These are phyloP conservation scores for Galeopsomyia nigrocyanea DNA, from an alignment of 2,888 invertebrate genomes.

Conservation along the genomic window DNA sequence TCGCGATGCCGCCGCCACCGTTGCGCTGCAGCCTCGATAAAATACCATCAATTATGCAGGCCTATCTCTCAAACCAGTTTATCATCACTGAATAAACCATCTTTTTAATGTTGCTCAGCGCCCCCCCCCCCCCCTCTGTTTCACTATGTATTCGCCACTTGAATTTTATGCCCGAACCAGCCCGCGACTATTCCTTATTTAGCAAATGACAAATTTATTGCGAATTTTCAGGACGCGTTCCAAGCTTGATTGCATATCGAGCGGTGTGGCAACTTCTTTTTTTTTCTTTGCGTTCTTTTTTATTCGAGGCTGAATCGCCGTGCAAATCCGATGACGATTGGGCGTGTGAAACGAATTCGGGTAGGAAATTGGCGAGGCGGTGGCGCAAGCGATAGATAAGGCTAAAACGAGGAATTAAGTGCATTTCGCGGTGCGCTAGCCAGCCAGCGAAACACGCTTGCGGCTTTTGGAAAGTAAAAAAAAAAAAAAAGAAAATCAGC, in stretches of 20 bases:
- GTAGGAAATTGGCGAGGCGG: conserved; percentile 9
- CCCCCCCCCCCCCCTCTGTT: neutral
- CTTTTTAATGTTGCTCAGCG: neutral
- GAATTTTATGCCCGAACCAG: too few relatives aligned
- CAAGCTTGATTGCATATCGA: neutral
- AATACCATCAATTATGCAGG: conserved; percentile 13
- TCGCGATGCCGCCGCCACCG: conserved; percentile 9
- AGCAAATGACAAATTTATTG: too few relatives aligned
- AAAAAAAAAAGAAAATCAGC: neutral
- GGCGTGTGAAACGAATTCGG: neutral
- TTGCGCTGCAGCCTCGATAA: neutral
- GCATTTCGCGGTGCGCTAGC: conserved; percentile 6
- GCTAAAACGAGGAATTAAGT: conserved; percentile 25
- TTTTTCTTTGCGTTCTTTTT: neutral
- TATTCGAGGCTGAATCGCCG: neutral
- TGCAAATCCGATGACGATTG: conserved; percentile 15
- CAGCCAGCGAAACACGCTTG: conserved; percentile 1
- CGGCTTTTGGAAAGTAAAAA: conserved; percentile 9
- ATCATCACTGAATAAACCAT: neutral
- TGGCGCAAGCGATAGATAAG: conserved; percentile 1
- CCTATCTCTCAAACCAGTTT: too few relatives aligned
- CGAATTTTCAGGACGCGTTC: neutral
- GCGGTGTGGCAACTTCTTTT: too few relatives aligned
- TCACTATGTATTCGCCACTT: neutral
- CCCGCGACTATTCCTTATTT: too few relatives aligned